A percentile compares a stretch with the other conserved stretches of the same genome.
Conservation (phyloP, 2,888 invertebrate species). For the Lasioglossum oenotherae region DNA sequence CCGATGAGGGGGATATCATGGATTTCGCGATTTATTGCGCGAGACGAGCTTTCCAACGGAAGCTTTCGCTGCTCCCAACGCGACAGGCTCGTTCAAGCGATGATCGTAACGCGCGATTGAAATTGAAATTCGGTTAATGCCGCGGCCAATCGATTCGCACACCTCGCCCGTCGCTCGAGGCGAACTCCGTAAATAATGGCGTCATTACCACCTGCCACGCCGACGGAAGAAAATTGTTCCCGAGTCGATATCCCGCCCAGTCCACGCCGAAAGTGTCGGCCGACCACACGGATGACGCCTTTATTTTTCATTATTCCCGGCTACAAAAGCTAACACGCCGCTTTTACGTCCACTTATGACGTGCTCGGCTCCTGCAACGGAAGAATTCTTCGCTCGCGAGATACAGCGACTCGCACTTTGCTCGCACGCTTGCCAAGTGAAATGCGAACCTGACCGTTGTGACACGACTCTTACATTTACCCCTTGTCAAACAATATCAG, state of each 20-base stretch:
- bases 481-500: not conserved
- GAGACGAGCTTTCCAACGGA: not conserved
- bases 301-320: constrained; percentile 1
- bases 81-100: constrained; percentile 2
- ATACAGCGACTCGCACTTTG: not conserved
- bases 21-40: not conserved
- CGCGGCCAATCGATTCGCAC: not conserved
- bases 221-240: constrained; percentile 41
- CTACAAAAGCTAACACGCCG: not conserved
- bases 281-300: not conserved
- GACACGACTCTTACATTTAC: not conserved
- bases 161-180: not conserved
- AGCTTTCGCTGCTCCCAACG: not conserved
- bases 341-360: not conserved
- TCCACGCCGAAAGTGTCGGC: not conserved
- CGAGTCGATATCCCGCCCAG: not conserved
- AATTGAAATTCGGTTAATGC: constrained; percentile 41
- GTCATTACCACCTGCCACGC: constrained; percentile 6
- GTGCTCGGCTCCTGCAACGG: not conserved
- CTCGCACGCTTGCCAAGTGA: not conserved
- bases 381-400: not conserved
- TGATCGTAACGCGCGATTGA: not conserved
- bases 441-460: not conserved
- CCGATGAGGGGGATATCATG: not conserved
- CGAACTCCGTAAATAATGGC: constrained; percentile 1